Percentiles rank a stretch among this genome's conserved stretches.
Evolutionary conservation across 2,797 vertebrate species (phyloP).

Genomic region (Propithecus deckenii): DNA sequence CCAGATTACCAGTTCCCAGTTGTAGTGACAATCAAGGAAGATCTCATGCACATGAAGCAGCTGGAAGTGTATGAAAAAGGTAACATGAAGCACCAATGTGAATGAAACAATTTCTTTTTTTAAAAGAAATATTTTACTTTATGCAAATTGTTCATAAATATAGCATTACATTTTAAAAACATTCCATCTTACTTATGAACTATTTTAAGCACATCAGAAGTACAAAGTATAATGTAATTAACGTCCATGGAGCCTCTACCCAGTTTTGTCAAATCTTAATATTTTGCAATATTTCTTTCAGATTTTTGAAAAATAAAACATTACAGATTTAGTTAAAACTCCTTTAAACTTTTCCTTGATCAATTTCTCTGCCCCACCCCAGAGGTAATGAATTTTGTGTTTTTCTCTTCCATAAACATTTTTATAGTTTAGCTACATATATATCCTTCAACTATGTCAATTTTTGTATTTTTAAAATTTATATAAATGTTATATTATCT

Average conservation of each 20-base stretch:
- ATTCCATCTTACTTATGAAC: neutral
- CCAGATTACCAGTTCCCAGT: conserved; percentile 98
- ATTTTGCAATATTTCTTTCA: conserved; percentile 37
- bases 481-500: neutral
- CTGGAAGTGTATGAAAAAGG: conserved; percentile 80
- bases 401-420: neutral
- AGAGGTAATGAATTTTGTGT: neutral
- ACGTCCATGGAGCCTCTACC: neutral
- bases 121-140: conserved; percentile 22
- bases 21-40: conserved; percentile 98
- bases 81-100: neutral
- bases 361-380: neutral
- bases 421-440: conserved; percentile 6
- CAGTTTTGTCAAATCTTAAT: neutral
- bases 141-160: neutral
- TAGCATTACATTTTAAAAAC: neutral
- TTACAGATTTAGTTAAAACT: conserved; percentile 1
- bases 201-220: neutral
- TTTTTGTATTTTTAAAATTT: neutral
- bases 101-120: neutral
- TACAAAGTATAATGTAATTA: neutral
- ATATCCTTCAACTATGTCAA: neutral
- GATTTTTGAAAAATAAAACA: neutral
- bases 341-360: neutral
- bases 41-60: conserved; percentile 96